These are phyloP conservation scores for Mechanitis mazaeus DNA, from an alignment of 2,888 invertebrate genomes.

Conservation along the genomic window DNA sequence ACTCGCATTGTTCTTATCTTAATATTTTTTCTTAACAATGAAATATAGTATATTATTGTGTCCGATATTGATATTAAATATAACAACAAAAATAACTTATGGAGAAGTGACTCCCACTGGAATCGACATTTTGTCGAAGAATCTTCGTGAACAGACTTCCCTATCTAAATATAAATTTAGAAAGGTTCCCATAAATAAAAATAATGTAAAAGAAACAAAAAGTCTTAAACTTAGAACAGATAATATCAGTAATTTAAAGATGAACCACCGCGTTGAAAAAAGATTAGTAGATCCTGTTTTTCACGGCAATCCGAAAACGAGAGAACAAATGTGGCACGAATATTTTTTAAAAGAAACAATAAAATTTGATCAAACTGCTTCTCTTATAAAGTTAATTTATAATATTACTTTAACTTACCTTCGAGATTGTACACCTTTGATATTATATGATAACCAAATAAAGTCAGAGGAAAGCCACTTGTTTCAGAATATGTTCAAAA, in stretches of 20 bases:
- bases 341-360: slow-evolving; percentile 61
- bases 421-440: slow-evolving; percentile 79
- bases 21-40: not conserved
- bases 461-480: slow-evolving; percentile 74
- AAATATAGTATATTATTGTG: slow-evolving; percentile 4
- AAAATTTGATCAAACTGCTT: slow-evolving; percentile 72
- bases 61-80: not conserved
- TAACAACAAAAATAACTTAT: not conserved
- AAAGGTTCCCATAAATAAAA: not conserved
- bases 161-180: not conserved
- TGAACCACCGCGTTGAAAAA: slow-evolving; percentile 20
- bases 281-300: slow-evolving; percentile 73
- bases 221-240: slow-evolving; percentile 5
- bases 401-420: slow-evolving; percentile 78
- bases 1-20: not conserved
- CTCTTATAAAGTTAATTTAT: slow-evolving; percentile 77
- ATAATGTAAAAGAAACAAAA: not conserved
- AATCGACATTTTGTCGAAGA: not conserved
- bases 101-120: not conserved
- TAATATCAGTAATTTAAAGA: slow-evolving; percentile 3
- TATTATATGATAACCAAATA: slow-evolving; percentile 80
- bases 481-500: slow-evolving; percentile 76
- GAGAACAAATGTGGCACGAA: slow-evolving; percentile 72
- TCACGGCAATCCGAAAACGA: slow-evolving; percentile 76
- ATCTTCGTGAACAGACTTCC: not conserved